These are phyloP conservation scores for Platygyra sinensis DNA, from an alignment of 64 coral and sea anemone genomes.

Conservation along the genomic window DNA sequence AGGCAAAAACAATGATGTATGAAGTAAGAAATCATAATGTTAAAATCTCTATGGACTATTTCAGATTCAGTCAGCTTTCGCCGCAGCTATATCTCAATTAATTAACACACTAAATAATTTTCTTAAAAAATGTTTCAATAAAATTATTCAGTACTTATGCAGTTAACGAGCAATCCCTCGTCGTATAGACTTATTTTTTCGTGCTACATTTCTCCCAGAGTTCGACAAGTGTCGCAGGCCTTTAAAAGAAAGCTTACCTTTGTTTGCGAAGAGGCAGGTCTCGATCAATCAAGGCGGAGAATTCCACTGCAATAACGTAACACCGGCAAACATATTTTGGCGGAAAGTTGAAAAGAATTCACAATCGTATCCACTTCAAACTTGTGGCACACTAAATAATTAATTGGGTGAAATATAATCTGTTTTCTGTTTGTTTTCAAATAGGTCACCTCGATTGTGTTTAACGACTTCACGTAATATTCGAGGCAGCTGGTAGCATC, in stretches of 20 bases:
- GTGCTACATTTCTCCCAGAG: not conserved
- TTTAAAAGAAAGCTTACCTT: not conserved
- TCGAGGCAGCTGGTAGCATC: not conserved
- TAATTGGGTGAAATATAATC: not conserved
- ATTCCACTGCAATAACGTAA: not conserved
- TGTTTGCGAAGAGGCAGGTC: not conserved
- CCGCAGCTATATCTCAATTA: no score
- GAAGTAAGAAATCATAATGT: no score
- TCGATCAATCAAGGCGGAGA: not conserved
- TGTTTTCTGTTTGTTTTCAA: not conserved
- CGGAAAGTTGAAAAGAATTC: not conserved
- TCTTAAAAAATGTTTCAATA: no score
- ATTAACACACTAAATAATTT: no score
- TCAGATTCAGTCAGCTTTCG: no score
- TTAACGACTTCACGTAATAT: not conserved
- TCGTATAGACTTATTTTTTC: no score
- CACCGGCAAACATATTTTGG: not conserved
- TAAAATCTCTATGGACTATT: no score
- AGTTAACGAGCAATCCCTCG: no score
- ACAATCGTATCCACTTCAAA: not conserved
- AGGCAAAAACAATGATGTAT: no score
- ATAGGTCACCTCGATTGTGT: not conserved
- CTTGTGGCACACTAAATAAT: not conserved
- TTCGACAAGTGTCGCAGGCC: not conserved
- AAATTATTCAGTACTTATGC: no score